Conservation (phyloP, 2,888 invertebrate genomes). For the Scotopteryx bipunctaria region DNA sequence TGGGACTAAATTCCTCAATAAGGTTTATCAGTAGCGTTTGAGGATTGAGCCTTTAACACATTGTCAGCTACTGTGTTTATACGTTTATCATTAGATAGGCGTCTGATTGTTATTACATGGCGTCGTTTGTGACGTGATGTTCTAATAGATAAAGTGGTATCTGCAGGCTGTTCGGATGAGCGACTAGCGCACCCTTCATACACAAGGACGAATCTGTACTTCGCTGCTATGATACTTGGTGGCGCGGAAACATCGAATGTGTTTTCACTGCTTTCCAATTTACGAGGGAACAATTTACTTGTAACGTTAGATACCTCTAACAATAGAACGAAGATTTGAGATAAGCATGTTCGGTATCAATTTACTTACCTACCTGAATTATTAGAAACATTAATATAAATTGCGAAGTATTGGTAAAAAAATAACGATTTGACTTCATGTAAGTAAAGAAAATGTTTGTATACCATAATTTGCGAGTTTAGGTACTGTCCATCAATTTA, state of each 20-base stretch:
- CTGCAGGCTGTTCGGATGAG: conserved; percentile 65
- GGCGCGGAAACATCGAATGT: conserved; percentile 59
- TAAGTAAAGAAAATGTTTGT: no score
- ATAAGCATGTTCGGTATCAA: conserved; percentile 30
- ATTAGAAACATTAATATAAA: neutral
- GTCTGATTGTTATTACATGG: conserved; percentile 50
- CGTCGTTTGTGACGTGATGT: conserved; percentile 49
- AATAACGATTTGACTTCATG: no score
- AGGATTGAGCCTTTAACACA: conserved; percentile 30
- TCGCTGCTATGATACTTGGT: conserved; percentile 52
- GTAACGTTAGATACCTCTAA: conserved; percentile 30
- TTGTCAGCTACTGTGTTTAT: conserved; percentile 34
- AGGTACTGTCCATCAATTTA: no score
- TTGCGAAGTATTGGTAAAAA: neutral
- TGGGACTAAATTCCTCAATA: conserved; percentile 16
- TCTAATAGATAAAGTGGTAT: conserved; percentile 61
- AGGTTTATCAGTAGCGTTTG: conserved; percentile 31
- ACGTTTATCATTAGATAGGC: conserved; percentile 45
- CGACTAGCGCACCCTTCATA: conserved; percentile 50
- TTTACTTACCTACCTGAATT: conserved; percentile 14
- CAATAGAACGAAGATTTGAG: conserved; percentile 38
- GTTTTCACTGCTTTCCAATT: conserved; percentile 56
- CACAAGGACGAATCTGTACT: conserved; percentile 42
- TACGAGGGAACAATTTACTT: conserved; percentile 35
- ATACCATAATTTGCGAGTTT: no score